Evolutionary conservation across 2,888 invertebrate species (phyloP).

Genomic region (Sarcophaga subvicina): DNA sequence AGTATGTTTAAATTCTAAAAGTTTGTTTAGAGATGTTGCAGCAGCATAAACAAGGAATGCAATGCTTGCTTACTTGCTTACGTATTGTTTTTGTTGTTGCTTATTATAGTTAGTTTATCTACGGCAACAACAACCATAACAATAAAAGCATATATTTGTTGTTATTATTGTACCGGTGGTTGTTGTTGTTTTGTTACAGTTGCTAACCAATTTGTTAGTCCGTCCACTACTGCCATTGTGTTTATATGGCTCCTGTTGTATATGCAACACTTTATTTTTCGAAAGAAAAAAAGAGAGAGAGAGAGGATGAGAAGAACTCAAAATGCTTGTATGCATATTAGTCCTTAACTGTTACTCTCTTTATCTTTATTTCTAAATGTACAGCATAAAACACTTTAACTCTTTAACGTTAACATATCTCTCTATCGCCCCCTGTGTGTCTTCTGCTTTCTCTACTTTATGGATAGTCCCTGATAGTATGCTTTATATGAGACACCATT

Average conservation of each 20-base stretch:
- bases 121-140: slow-evolving; percentile 11
- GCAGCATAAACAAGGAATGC: slow-evolving; percentile 33
- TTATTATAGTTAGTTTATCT: slow-evolving; percentile 53
- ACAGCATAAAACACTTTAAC: background rate
- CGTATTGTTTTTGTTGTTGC: background rate
- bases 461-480: slow-evolving; percentile 22
- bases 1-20: slow-evolving; percentile 5
- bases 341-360: slow-evolving; percentile 2
- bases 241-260: background rate
- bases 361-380: background rate
- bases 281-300: background rate
- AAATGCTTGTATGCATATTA: background rate
- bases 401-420: background rate
- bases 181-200: slow-evolving; percentile 9
- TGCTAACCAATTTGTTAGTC: background rate
- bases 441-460: background rate
- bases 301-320: background rate
- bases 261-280: background rate
- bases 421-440: background rate
- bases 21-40: slow-evolving; percentile 39
- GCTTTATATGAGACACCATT: background rate
- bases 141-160: slow-evolving; percentile 1
- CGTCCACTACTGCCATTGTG: background rate
- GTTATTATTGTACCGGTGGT: slow-evolving; percentile 31
- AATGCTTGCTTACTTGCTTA: background rate